Percentiles rank a stretch among this genome's conserved stretches.
phyloP scores from a whole-genome alignment of 2,113 vertebrate species.

The Ameiurus melas region DNA sequence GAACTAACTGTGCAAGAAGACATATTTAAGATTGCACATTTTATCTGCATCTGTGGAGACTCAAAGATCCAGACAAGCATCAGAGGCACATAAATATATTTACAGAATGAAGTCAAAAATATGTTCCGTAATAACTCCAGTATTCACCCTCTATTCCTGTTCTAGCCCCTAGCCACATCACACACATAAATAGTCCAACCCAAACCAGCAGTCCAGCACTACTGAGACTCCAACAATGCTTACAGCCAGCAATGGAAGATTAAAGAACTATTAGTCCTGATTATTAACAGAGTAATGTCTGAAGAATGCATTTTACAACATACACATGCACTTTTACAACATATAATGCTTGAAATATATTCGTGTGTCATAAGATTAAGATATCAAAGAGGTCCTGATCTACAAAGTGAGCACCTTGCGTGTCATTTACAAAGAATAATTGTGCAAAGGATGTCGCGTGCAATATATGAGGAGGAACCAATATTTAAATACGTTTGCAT shows the following conservation, averaged over 20 bases:
- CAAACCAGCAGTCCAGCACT: neutral
- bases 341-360: neutral
- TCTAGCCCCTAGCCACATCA: neutral
- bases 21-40: too few relatives aligned
- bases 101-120: neutral
- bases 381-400: neutral
- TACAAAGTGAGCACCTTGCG: neutral
- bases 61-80: neutral
- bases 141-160: neutral
- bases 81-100: neutral
- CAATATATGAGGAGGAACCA: neutral
- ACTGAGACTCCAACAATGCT: neutral
- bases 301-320: neutral
- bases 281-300: neutral
- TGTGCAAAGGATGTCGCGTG: neutral
- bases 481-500: neutral
- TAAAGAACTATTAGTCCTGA: neutral
- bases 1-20: neutral
- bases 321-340: neutral
- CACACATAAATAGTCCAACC: neutral
- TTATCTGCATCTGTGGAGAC: constrained; percentile 1
- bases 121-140: neutral
- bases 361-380: neutral
- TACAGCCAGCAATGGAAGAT: neutral
- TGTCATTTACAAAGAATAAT: neutral